Base-by-base conservation (phyloP, 2,113 vertebrate species). In the Malurus elegans region DNA sequence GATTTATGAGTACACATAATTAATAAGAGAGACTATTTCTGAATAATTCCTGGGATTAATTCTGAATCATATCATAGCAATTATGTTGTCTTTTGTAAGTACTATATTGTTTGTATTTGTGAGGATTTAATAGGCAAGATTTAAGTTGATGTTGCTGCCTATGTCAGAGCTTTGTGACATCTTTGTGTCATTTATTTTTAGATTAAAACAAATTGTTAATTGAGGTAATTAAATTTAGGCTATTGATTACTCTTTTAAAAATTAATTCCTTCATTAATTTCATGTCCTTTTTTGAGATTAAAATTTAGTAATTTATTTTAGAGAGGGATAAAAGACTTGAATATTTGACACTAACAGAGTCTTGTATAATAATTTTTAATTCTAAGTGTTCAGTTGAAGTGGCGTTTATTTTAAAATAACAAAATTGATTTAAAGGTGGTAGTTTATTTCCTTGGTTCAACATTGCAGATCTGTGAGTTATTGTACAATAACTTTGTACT, bases 271-370 rank as follows among this genome's bases (percentile, higher is more conserved):
- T 66, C 7, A 44, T 32, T 90, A 29, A 28, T 51, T 18, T 21
- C 0, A 17, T 54, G 8, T n/a, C 2, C 1, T 42, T 67, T 38
- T 29, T 34, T 36, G 0, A 88, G 9, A 18, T 24, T 4, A 18
- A 2, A 64, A 9, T 80, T 67, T 62, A 53, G 48, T 53, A 72
- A 36, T 45, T 69, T 34, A 54, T 36, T 60, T 50, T 45, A 36
- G 12, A 40, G 7, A 12, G 14, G 2, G 8, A 44, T 38, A 54
- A 66, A 48, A 1, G 1, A 62, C 32, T 70, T 66, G 10, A 51
- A 40, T 31, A 14, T 53, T 82, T 61, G 40, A 53, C 24, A 12
- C 8, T 72, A 54, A 24, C 5, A 3, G 58, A 23, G 6, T 57
- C 5, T 71, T n/a, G 5, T 36, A 20, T 17, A 60, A 79, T 19